phyloP scores from a whole-genome alignment of 2,113 vertebrate genomes.

The Macquaria australasica region DNA sequence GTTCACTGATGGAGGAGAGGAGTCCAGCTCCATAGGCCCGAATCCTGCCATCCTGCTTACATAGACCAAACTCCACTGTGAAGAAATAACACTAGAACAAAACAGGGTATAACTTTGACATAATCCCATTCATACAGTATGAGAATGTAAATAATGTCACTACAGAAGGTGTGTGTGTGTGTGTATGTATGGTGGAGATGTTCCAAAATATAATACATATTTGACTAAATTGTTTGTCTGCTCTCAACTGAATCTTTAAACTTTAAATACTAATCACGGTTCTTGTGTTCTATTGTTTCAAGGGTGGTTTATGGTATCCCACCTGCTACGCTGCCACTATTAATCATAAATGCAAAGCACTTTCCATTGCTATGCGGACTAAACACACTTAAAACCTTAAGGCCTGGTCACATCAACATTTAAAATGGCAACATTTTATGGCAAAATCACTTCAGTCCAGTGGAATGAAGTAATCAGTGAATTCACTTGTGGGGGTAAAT shows the following conservation, averaged over 20 bases:
- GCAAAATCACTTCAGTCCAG: no score
- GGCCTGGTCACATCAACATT: no score
- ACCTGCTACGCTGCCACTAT: background rate
- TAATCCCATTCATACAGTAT: background rate
- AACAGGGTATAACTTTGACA: background rate
- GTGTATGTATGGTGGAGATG: background rate
- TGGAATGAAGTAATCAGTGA: no score
- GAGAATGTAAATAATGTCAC: background rate
- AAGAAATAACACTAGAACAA: constrained; percentile 42
- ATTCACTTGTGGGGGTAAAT: no score
- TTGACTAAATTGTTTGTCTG: background rate
- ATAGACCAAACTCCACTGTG: constrained; percentile 44
- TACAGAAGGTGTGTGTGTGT: background rate
- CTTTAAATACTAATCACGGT: background rate
- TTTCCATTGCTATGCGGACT: no score
- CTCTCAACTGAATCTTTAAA: background rate
- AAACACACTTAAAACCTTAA: no score
- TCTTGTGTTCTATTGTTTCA: background rate
- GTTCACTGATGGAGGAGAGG: constrained; percentile 37
- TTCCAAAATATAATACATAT: background rate
- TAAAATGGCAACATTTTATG: no score
- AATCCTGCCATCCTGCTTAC: constrained; percentile 19
- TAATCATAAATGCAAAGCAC: background rate
- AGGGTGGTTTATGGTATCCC: background rate
- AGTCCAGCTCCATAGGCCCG: constrained; percentile 39